Evolutionary conservation across 23 tunicate genomes (phyloP).

Genomic region (Trididemnum nubilum): DNA sequence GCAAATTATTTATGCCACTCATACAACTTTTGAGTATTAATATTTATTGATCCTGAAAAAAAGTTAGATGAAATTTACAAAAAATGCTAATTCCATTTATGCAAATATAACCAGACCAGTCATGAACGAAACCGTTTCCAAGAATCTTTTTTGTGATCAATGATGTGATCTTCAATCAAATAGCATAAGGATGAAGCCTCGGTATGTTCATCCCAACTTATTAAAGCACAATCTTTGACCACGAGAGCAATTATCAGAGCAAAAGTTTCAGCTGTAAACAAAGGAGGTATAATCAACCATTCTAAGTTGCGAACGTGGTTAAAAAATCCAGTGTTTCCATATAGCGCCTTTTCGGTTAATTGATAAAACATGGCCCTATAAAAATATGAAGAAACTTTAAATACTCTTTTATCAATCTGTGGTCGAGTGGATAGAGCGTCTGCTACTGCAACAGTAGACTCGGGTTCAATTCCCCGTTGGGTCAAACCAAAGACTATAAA

Average conservation of each 20-base stretch:
- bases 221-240: background rate
- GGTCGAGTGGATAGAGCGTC: too few species aligned
- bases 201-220: background rate
- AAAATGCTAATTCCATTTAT: too few species aligned
- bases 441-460: too few species aligned
- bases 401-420: too few species aligned
- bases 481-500: too few species aligned
- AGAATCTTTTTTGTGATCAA: background rate
- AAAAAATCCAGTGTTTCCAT: background rate
- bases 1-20: too few species aligned
- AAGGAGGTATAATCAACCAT: conserved; percentile 16
- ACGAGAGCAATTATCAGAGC: conserved; percentile 12
- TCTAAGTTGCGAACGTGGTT: background rate
- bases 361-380: conserved; percentile 11
- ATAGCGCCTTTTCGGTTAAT: background rate
- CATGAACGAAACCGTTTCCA: background rate
- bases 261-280: conserved; percentile 18
- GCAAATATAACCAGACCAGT: too few species aligned
- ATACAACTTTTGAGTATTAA: too few species aligned
- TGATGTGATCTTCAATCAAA: background rate
- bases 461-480: too few species aligned
- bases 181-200: background rate
- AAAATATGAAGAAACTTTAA: background rate
- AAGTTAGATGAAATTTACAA: too few species aligned
- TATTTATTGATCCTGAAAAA: too few species aligned